These are phyloP conservation scores for Periophthalmus modestus DNA, from an alignment of 2,113 vertebrate species.

Conservation along the genomic window DNA sequence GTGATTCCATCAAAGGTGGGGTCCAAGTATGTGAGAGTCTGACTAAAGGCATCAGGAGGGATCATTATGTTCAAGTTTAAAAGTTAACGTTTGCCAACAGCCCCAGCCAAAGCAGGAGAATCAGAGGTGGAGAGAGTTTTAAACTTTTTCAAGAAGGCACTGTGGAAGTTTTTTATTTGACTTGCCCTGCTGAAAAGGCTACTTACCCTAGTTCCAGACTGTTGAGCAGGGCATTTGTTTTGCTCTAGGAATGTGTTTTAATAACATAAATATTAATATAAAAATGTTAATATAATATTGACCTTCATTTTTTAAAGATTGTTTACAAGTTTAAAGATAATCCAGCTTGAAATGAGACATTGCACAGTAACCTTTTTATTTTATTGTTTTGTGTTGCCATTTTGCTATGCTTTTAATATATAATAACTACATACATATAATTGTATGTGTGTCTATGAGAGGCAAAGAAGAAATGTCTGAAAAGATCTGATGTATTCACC, in stretches of 20 bases:
- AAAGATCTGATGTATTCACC: conserved; percentile 60
- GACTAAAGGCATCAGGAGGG: conserved; percentile 32
- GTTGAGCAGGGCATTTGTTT: conserved; percentile 70
- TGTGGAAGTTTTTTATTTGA: conserved; percentile 42
- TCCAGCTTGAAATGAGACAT: conserved; percentile 71
- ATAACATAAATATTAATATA: conserved; percentile 72
- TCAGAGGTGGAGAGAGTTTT: conserved; percentile 36
- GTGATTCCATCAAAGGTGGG: conserved; percentile 42
- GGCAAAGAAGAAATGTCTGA: conserved; percentile 49
- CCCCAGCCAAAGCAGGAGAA: conserved; percentile 50
- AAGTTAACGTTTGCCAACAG: conserved; percentile 54
- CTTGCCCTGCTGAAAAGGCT: conserved; percentile 62
- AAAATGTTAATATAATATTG: conserved; percentile 62
- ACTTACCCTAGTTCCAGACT: conserved; percentile 72
- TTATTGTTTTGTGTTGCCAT: conserved; percentile 77
- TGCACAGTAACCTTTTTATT: conserved; percentile 79
- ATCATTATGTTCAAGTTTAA: conserved; percentile 53
- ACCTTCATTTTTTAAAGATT: conserved; percentile 64
- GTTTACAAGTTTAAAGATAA: conserved; percentile 69
- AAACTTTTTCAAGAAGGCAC: conserved; percentile 33
- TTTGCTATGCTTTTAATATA: conserved; percentile 76
- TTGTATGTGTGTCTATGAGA: conserved; percentile 56
- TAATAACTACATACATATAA: conserved; percentile 70
- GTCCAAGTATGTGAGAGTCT: conserved; percentile 43
- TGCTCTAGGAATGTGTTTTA: conserved; percentile 76